Evolutionary conservation across 2,888 invertebrate species (phyloP).

Genomic region (Sminthurinus aureus): DNA sequence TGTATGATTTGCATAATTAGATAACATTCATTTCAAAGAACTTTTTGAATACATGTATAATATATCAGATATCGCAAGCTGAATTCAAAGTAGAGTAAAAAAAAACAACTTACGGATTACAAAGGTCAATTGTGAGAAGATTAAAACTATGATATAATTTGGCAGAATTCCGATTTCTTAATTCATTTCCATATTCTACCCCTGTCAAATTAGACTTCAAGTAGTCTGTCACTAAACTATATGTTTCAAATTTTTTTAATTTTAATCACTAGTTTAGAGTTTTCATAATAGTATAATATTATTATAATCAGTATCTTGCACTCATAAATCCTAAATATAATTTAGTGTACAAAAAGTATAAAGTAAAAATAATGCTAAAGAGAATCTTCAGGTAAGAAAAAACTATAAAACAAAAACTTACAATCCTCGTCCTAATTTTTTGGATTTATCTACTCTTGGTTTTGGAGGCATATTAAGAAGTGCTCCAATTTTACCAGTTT

Average conservation of each 20-base stretch:
- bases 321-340: no score
- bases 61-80: no score
- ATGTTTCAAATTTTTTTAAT: not conserved
- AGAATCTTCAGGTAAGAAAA: not conserved
- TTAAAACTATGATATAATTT: constrained; percentile 30
- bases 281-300: no score
- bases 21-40: no score
- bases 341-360: no score
- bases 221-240: constrained; percentile 30
- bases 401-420: constrained; percentile 66
- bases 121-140: constrained; percentile 22
- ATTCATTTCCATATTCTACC: constrained; percentile 55
- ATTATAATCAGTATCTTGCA: no score
- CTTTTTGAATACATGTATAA: no score
- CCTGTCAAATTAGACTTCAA: constrained; percentile 15
- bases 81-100: not conserved
- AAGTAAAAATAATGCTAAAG: not conserved
- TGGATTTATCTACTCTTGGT: constrained; percentile 61
- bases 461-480: constrained; percentile 74
- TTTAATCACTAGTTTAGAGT: no score
- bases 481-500: constrained; percentile 70
- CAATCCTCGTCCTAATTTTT: constrained; percentile 72
- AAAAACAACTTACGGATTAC: not conserved
- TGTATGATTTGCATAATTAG: no score
- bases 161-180: constrained; percentile 24